These are phyloP conservation scores for Smittia aterrima DNA, from an alignment of 2,888 invertebrate genomes.

Conservation along the genomic window DNA sequence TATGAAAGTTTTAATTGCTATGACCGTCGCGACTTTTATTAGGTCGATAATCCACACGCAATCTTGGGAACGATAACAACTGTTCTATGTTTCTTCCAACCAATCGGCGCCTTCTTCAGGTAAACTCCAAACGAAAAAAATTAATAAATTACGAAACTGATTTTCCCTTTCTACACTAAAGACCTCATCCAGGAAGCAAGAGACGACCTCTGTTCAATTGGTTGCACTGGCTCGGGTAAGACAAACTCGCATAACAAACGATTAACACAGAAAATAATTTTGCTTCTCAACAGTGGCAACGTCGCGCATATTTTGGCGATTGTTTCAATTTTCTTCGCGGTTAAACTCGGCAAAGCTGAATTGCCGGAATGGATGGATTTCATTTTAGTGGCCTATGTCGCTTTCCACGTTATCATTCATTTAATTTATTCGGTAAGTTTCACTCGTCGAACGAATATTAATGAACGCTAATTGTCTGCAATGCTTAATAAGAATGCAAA, in stretches of 20 bases:
- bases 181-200: slow-evolving; percentile 76
- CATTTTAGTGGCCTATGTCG: slow-evolving; percentile 84
- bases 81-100: slow-evolving; percentile 78
- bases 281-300: slow-evolving; percentile 61
- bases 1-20: not conserved
- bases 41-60: slow-evolving; percentile 75
- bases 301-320: slow-evolving; percentile 83
- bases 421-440: slow-evolving; percentile 76
- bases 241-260: not conserved
- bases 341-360: slow-evolving; percentile 79
- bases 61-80: slow-evolving; percentile 78
- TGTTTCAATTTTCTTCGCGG: slow-evolving; percentile 89
- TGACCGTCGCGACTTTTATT: not conserved
- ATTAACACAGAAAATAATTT: not conserved
- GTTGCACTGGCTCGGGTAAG: slow-evolving; percentile 62
- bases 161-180: not conserved
- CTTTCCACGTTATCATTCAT: slow-evolving; percentile 85
- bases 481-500: not conserved
- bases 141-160: not conserved
- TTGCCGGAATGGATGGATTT: slow-evolving; percentile 79
- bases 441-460: slow-evolving; percentile 24
- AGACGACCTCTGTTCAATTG: slow-evolving; percentile 84
- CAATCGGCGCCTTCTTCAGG: slow-evolving; percentile 81
- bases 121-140: not conserved
- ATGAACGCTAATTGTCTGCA: not conserved